Evolutionary conservation across 1,140 invertebrate genomes (phyloP), one percentile per base, ranked within the genome.

Genomic region (Grapholita molesta): DNA sequence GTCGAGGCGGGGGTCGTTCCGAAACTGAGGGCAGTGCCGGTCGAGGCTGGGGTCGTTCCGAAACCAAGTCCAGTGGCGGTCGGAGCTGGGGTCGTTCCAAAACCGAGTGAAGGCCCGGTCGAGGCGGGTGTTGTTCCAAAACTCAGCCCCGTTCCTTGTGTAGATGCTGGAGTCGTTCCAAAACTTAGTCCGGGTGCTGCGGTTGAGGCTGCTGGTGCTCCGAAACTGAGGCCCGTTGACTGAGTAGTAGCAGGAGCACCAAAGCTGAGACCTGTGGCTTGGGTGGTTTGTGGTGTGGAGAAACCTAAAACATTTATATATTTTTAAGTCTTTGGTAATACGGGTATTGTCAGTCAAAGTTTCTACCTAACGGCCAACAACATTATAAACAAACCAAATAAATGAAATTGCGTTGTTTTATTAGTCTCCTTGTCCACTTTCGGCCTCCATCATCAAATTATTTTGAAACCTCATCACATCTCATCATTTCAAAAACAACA

Each of bases 41-140:
- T 73, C 33, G 75, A 52, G 0, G 75, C 65, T 23, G 71, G 72
- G 4, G 78, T 66, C 69, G 78, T 72, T 6, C 83, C 75, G 67
- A 89, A 85, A 73, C 73, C 73, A 6, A 82, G 70, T 18, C 78
- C 78, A 21, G 75, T 68, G 3, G 83, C 30, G 23, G 15, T 72
- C 1, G 75, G 52, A 28, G 71, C 72, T 0, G 83, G 74, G 8
- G 76, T 75, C 57, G 82, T 76, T 30, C 83, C 80, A 72, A 81
- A 76, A 57, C 67, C 53, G 1, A 69, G 64, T 0, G 30, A 48
- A 67, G 35, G 28, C 23, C 11, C 24, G 4, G 66, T 42, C 8
- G 68, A 21, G 1, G 70, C 28, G 12, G 69, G 52, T 64, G 71
- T 68, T 12, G 73, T 42, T 8, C 71, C 72, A 65, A 83, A 79